Percentiles rank a stretch among this genome's conserved stretches.
These are phyloP conservation scores for Drosophila carrolli DNA, from an alignment of 1,140 invertebrate genomes.

Conservation along the genomic window DNA sequence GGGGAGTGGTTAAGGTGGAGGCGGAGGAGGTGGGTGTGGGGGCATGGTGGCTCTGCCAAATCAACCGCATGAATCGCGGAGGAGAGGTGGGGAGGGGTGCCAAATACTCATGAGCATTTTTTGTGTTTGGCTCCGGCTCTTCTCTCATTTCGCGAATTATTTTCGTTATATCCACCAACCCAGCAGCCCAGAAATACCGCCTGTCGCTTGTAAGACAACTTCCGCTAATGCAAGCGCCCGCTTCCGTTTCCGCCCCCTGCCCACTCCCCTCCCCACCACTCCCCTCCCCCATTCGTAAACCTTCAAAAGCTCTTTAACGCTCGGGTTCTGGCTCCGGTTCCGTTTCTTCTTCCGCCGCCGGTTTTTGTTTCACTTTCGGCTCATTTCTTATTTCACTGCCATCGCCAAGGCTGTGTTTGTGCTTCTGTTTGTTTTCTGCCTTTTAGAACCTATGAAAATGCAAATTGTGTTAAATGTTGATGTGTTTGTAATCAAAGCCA, in stretches of 20 bases:
- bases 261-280: background rate
- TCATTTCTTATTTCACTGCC: slow-evolving; percentile 37
- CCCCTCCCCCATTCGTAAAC: background rate
- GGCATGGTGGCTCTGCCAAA: slow-evolving; percentile 18
- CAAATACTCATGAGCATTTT: slow-evolving; percentile 26
- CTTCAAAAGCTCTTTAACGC: background rate
- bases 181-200: slow-evolving; percentile 1
- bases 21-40: background rate
- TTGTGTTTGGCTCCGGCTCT: slow-evolving; percentile 3
- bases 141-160: slow-evolving; percentile 24
- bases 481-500: slow-evolving; percentile 58
- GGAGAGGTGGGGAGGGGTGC: slow-evolving; percentile 1
- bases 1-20: background rate
- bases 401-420: slow-evolving; percentile 5
- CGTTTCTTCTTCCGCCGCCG: background rate
- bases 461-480: slow-evolving; percentile 71
- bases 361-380: slow-evolving; percentile 56
- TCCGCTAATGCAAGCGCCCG: slow-evolving; percentile 68
- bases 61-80: slow-evolving; percentile 34
- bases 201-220: slow-evolving; percentile 56
- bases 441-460: slow-evolving; percentile 67
- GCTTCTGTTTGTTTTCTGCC: slow-evolving; percentile 36
- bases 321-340: slow-evolving; percentile 9
- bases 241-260: slow-evolving; percentile 51
- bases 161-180: slow-evolving; percentile 33